These are phyloP conservation scores for Calyptommatus sinebrachiatus DNA, from an alignment of 2,113 vertebrate genomes.

Conservation along the genomic window DNA sequence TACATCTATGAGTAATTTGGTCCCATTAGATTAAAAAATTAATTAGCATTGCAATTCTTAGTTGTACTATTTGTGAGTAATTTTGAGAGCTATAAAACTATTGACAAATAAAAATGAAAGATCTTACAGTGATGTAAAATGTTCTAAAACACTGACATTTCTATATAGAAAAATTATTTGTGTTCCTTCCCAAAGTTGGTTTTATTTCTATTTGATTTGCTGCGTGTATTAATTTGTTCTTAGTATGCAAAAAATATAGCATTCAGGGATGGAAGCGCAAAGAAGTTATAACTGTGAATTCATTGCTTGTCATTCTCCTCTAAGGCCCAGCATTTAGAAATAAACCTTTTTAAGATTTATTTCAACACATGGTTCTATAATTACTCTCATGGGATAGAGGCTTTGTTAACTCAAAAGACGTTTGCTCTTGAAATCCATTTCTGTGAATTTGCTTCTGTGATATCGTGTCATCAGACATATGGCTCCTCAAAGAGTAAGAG, in stretches of 20 bases:
- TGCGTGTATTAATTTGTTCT: neutral
- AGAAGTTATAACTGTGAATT: neutral
- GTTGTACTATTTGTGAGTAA: neutral
- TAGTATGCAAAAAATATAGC: neutral
- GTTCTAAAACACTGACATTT: neutral
- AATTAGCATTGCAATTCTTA: neutral
- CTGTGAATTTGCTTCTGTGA: constrained; percentile 1
- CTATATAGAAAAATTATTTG: neutral
- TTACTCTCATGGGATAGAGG: constrained; percentile 12
- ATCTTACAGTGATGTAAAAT: too few species aligned
- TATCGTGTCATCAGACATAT: constrained; percentile 21
- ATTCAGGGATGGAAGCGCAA: neutral
- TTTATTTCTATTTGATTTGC: neutral
- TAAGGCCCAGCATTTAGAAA: neutral
- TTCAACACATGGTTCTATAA: constrained; percentile 22
- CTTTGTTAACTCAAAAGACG: constrained; percentile 21
- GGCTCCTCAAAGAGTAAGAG: constrained; percentile 24
- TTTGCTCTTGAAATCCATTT: constrained; percentile 19
- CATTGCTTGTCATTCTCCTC: neutral
- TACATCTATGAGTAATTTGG: neutral
- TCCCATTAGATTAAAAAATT: neutral
- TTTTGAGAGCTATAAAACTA: neutral
- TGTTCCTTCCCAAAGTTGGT: neutral
- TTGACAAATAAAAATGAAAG: too few species aligned
- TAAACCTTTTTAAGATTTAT: neutral